phyloP scores from a whole-genome alignment of 2,888 invertebrate genomes.

The Lasioglossum morio region DNA sequence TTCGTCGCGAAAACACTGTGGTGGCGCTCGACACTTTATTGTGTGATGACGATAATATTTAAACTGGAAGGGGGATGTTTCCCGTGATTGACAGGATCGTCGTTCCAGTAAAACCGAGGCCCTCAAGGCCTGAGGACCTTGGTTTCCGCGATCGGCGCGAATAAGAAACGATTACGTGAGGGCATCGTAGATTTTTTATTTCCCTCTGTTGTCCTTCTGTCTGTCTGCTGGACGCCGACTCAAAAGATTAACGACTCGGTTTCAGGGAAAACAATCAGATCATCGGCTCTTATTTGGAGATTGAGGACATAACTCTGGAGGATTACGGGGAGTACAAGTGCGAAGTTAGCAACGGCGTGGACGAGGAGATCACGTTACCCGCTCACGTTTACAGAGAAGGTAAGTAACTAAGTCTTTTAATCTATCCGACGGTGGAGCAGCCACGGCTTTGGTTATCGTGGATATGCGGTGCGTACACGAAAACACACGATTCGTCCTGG shows the following conservation, averaged over 20 bases:
- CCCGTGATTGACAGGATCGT: not conserved
- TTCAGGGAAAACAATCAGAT: conserved; percentile 90
- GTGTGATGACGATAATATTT: not conserved
- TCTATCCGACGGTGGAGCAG: conserved; percentile 32
- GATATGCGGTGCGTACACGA: not conserved
- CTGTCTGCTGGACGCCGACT: not conserved
- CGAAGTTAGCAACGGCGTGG: conserved; percentile 87
- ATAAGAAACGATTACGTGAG: conserved; percentile 24
- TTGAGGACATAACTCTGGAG: conserved; percentile 86
- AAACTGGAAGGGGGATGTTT: not conserved
- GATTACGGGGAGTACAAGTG: conserved; percentile 91
- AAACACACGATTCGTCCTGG: not conserved
- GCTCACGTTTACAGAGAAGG: conserved; percentile 82
- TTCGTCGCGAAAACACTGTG: not conserved
- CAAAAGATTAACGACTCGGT: conserved; percentile 15
- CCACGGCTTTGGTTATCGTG: conserved; percentile 14
- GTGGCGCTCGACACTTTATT: not conserved
- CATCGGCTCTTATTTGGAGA: conserved; percentile 89
- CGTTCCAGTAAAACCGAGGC: not conserved
- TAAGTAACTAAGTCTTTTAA: conserved; percentile 72
- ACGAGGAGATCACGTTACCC: conserved; percentile 83
- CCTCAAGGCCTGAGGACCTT: not conserved
- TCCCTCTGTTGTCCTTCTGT: too few species aligned
- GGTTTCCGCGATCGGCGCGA: not conserved
- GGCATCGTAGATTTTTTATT: not conserved